Evolutionary conservation across 64 coral and sea anemone species (phyloP).

Genomic region (Acropora tenuis): DNA sequence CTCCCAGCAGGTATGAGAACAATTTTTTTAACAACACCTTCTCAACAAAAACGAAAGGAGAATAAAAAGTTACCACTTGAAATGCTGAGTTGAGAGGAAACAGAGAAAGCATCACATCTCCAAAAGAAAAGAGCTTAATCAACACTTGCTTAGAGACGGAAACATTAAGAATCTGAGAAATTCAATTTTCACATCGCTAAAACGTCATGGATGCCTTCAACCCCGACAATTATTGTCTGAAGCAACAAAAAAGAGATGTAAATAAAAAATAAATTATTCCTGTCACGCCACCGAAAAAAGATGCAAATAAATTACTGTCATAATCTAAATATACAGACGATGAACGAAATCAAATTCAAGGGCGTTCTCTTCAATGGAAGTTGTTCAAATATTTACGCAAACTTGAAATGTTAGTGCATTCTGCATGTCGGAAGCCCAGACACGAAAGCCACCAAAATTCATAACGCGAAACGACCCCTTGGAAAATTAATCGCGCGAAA

Average conservation of each 20-base stretch:
- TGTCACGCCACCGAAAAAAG: neutral
- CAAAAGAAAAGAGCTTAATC: too few species aligned
- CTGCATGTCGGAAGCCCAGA: neutral
- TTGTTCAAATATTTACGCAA: conserved; percentile 3
- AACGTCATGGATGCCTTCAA: neutral
- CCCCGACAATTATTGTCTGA: neutral
- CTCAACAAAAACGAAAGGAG: too few species aligned
- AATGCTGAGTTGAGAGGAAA: too few species aligned
- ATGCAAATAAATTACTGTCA: neutral
- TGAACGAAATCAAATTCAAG: neutral
- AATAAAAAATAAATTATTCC: neutral
- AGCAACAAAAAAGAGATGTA: neutral
- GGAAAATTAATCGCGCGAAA: conserved; percentile 11
- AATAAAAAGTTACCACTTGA: too few species aligned
- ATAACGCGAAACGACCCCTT: conserved; percentile 13
- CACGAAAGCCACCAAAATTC: neutral
- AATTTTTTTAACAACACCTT: too few species aligned
- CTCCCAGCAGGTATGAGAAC: too few species aligned
- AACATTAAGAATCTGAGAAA: neutral
- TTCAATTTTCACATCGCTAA: neutral
- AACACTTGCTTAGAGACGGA: neutral
- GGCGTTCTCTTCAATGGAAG: neutral
- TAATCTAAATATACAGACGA: neutral
- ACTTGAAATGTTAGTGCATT: neutral
- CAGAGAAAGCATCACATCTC: too few species aligned